Conservation (phyloP, 2,797 vertebrate genomes). For the Acanthurus leucopareius region DNA sequence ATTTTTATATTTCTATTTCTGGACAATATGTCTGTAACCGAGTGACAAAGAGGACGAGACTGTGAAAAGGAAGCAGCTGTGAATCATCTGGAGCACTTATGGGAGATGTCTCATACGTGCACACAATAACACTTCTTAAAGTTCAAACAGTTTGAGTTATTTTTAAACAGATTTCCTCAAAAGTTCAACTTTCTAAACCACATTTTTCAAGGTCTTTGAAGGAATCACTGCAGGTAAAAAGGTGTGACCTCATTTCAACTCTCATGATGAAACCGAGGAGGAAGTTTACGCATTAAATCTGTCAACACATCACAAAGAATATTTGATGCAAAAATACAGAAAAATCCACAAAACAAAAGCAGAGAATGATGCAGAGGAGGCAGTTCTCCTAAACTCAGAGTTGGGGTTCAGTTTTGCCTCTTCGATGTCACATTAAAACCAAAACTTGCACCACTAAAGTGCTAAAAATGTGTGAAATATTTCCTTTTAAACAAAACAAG, state of each 20-base stretch:
- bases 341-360: no score
- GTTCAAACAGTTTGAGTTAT: not conserved
- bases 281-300: not conserved
- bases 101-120: not conserved
- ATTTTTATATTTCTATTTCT: constrained; percentile 4
- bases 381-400: not conserved
- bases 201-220: not conserved
- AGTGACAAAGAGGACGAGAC: not conserved
- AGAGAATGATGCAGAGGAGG: no score
- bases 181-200: not conserved
- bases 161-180: not conserved
- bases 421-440: no score
- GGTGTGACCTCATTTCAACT: not conserved
- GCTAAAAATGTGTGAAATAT: no score
- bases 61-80: constrained; percentile 1
- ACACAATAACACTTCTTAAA: not conserved
- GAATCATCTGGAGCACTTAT: constrained; percentile 2
- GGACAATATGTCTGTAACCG: not conserved
- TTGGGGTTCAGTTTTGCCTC: not conserved
- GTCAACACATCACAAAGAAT: not conserved
- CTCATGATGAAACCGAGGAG: not conserved
- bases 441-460: no score
- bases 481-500: no score
- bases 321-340: no score
- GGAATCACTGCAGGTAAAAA: not conserved